Evolutionary conservation across 2,888 invertebrate species (phyloP).

Genomic region (Sinhomidia bicolor): DNA sequence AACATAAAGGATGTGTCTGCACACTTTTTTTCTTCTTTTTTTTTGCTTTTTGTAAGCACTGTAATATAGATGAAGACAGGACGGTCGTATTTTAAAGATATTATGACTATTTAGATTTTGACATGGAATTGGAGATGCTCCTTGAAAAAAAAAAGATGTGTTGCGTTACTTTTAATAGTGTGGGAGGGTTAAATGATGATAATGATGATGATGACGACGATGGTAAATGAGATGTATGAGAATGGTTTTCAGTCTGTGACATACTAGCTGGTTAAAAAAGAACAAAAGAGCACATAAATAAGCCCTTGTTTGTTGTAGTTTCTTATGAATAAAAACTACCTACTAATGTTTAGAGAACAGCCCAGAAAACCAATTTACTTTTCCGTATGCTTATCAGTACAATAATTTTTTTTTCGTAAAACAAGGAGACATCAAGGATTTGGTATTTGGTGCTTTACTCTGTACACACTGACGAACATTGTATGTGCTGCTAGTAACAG

Average conservation of each 20-base stretch:
- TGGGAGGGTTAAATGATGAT: constrained; percentile 46
- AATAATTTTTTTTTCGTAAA: background rate
- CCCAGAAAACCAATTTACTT: constrained; percentile 6
- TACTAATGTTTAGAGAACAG: constrained; percentile 35
- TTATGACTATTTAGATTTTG: constrained; percentile 65
- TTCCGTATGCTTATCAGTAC: background rate
- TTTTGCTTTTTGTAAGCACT: constrained; percentile 31
- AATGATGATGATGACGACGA: background rate
- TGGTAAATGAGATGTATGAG: constrained; percentile 8
- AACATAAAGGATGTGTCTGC: constrained; percentile 44
- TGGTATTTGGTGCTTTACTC: too few species aligned
- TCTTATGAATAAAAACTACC: constrained; percentile 1
- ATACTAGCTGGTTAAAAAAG: constrained; percentile 17
- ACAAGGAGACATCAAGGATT: background rate
- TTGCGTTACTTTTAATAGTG: constrained; percentile 31
- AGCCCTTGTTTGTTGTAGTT: background rate
- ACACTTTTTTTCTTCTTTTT: constrained; percentile 23
- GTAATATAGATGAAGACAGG: constrained; percentile 50
- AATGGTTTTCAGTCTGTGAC: constrained; percentile 44
- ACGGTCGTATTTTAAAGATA: constrained; percentile 63
- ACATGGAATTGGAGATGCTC: constrained; percentile 64
- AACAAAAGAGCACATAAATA: background rate
- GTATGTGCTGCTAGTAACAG: background rate
- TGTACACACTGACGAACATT: background rate
- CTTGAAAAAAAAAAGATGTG: constrained; percentile 46